Conservation (phyloP, 2,113 vertebrate genomes). For the Antechinus stuartii region DNA sequence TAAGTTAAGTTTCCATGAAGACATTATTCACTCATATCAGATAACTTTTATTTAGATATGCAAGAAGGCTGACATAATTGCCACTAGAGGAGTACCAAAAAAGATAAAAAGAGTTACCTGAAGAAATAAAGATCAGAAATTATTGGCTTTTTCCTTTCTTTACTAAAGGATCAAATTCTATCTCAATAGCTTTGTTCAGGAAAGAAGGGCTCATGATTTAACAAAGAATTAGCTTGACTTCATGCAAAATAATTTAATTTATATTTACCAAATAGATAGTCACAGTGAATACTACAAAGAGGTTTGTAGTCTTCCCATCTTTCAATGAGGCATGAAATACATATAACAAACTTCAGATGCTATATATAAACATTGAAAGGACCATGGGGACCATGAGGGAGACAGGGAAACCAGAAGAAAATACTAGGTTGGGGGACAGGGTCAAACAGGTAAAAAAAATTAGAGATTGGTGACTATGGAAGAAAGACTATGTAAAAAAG, state of each 20-base stretch:
- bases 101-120: not conserved
- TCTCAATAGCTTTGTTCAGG: not conserved
- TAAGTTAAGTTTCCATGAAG: not conserved
- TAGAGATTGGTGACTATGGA: not conserved
- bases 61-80: not conserved
- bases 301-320: not conserved
- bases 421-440: not conserved
- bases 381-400: not conserved
- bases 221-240: conserved; percentile 35
- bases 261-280: conserved; percentile 45
- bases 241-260: conserved; percentile 13
- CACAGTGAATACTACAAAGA: conserved; percentile 39
- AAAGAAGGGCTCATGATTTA: conserved; percentile 19
- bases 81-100: not conserved
- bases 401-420: not conserved
- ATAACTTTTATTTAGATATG: not conserved
- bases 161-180: not conserved
- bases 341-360: conserved; percentile 50
- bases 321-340: not conserved
- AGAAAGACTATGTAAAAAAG: not conserved
- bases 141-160: not conserved
- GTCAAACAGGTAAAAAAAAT: not conserved
- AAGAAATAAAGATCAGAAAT: not conserved
- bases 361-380: not conserved
- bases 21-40: not conserved